phyloP scores from a whole-genome alignment of 1,140 invertebrate genomes.

The Drosophila kepulauana region DNA sequence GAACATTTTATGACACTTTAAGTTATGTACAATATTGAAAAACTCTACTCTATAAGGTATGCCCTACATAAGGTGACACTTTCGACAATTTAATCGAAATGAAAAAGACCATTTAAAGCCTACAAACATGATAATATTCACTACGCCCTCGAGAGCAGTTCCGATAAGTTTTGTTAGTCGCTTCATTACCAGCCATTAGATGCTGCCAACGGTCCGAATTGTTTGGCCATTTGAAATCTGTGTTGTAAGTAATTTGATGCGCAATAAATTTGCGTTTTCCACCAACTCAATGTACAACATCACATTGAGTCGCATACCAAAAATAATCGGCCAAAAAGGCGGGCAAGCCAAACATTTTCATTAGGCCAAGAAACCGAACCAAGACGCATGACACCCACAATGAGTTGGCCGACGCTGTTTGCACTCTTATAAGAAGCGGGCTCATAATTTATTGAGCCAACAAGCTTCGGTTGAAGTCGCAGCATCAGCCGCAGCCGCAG shows the following conservation, averaged over 20 bases:
- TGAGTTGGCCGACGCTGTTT: constrained; percentile 47
- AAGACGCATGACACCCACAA: constrained; percentile 74
- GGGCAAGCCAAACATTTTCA: constrained; percentile 69
- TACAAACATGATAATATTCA: constrained; percentile 8
- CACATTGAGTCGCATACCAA: constrained; percentile 3
- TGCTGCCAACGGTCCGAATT: constrained; percentile 24
- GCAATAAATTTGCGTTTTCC: constrained; percentile 73
- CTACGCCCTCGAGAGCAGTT: constrained; percentile 29
- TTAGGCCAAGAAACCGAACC: constrained; percentile 51
- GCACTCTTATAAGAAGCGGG: constrained; percentile 73
- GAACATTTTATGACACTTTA: not conserved
- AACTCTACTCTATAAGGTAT: not conserved
- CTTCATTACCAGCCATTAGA: constrained; percentile 54
- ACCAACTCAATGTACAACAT: constrained; percentile 39
- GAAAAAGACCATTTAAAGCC: constrained; percentile 3
- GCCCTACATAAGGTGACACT: constrained; percentile 28
- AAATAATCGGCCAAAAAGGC: constrained; percentile 33
- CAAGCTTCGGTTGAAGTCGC: constrained; percentile 31
- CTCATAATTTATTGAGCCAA: constrained; percentile 76
- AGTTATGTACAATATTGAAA: not conserved
- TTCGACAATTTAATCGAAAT: constrained; percentile 1
- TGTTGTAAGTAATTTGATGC: constrained; percentile 78
- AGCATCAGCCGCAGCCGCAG: constrained; percentile 19
- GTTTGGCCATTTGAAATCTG: constrained; percentile 9
- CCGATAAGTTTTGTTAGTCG: constrained; percentile 38